These are phyloP conservation scores for Remorina albescens DNA, from an alignment of 2,797 vertebrate species.

Conservation along the genomic window DNA sequence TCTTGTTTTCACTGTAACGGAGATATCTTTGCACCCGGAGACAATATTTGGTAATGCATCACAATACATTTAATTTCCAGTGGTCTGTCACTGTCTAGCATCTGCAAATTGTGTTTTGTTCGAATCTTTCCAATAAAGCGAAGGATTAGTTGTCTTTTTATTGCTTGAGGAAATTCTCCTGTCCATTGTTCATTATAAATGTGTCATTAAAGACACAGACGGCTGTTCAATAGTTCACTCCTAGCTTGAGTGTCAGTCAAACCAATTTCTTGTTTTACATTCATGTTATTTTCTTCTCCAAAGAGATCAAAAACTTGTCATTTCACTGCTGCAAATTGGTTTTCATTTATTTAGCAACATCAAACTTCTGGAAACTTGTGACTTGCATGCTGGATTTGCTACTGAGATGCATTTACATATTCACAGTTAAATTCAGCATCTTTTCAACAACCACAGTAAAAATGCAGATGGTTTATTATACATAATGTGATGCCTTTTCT, in stretches of 20 bases:
- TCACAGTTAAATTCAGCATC: too few relatives aligned
- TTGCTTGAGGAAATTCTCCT: background rate
- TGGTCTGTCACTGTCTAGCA: too few relatives aligned
- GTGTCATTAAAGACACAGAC: background rate
- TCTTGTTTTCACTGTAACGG: slow-evolving; percentile 4
- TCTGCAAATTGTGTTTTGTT: background rate
- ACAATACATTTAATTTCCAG: background rate
- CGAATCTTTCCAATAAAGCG: background rate
- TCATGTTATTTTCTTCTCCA: background rate
- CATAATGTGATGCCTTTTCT: background rate
- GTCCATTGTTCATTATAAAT: background rate
- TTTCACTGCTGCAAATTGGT: background rate
- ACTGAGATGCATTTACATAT: background rate
- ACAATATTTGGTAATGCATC: background rate
- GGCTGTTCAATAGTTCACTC: background rate
- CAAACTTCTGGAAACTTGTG: background rate
- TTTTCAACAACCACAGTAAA: too few relatives aligned
- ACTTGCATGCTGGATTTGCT: background rate
- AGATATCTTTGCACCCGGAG: slow-evolving; percentile 3
- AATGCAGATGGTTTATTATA: too few relatives aligned
- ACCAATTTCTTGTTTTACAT: background rate
- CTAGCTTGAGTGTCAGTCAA: background rate
- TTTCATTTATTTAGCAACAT: background rate
- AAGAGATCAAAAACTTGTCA: background rate
- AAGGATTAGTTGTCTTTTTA: background rate